Conservation (phyloP, 2,888 invertebrate species). For the Drosophila siamana region DNA sequence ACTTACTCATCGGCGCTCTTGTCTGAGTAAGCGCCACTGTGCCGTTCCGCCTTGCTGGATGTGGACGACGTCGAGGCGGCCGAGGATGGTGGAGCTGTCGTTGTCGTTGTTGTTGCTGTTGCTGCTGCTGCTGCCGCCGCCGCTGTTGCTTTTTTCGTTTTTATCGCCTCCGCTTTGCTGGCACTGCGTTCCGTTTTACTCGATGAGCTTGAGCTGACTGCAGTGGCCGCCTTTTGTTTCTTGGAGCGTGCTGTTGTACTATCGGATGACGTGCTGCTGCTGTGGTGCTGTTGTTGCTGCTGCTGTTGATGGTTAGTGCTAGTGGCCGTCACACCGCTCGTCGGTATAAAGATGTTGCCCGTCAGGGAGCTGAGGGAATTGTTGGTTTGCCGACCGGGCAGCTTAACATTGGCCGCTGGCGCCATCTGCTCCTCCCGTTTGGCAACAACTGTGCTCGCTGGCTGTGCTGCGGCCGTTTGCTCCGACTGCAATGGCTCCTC, state of each 20-base stretch:
- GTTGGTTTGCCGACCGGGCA: constrained; percentile 92
- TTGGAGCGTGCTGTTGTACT: constrained; percentile 56
- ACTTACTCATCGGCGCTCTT: constrained; percentile 83
- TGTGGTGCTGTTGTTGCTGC: constrained; percentile 50
- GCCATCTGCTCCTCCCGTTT: constrained; percentile 80
- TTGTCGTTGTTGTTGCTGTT: constrained; percentile 13
- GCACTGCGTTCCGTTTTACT: constrained; percentile 48
- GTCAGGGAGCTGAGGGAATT: constrained; percentile 94
- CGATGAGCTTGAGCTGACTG: constrained; percentile 27
- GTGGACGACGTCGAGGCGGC: constrained; percentile 63
- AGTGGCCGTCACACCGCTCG: constrained; percentile 52
- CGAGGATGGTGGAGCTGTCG: constrained; percentile 41
- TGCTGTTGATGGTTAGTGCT: constrained; percentile 49
- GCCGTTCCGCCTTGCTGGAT: constrained; percentile 67
- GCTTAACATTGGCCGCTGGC: constrained; percentile 84
- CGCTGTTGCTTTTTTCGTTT: constrained; percentile 42
- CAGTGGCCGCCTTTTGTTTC: constrained; percentile 51
- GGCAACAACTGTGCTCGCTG: constrained; percentile 35
- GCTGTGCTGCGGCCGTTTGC: constrained; percentile 23
- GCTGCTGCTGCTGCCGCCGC: constrained; percentile 13
- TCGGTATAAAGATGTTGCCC: constrained; percentile 92
- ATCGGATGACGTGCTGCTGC: constrained; percentile 13
- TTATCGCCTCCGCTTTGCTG: constrained; percentile 50
- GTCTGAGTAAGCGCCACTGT: constrained; percentile 74
- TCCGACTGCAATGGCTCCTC: constrained; percentile 39